These are phyloP conservation scores for Temnothorax curvispinosus DNA, from an alignment of 1,140 invertebrate genomes.

Conservation along the genomic window DNA sequence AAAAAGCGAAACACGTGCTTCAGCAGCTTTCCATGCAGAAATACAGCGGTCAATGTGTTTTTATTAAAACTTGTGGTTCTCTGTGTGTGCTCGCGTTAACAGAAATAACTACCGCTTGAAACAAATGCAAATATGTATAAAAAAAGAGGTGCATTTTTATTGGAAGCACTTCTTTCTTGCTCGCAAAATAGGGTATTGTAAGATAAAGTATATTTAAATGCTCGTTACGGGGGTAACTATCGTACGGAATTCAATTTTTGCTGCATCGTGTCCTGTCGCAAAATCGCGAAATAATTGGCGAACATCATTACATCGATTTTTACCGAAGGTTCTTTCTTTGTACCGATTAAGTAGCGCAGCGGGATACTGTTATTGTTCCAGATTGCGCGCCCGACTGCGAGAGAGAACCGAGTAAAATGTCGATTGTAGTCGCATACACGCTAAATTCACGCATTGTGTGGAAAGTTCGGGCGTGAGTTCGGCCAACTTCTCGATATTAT, in stretches of 20 bases:
- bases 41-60: conserved; percentile 17
- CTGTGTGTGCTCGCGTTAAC: neutral
- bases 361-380: conserved; percentile 11
- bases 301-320: conserved; percentile 2
- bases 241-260: neutral
- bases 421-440: conserved; percentile 37
- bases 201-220: neutral
- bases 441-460: conserved; percentile 40
- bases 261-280: neutral
- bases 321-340: neutral
- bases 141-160: conserved; percentile 21
- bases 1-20: neutral
- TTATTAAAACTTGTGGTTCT: conserved; percentile 20
- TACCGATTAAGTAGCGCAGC: neutral
- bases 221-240: neutral
- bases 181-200: neutral
- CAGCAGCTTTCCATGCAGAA: neutral
- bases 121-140: neutral
- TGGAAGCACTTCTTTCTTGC: neutral
- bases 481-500: conserved; percentile 68
- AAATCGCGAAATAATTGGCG: neutral
- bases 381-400: conserved; percentile 4
- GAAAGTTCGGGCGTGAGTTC: conserved; percentile 66
- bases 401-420: conserved; percentile 17
- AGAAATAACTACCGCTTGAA: neutral